Evolutionary conservation across 2,797 vertebrate genomes (phyloP).

Genomic region (Melanotaenia boesemani): DNA sequence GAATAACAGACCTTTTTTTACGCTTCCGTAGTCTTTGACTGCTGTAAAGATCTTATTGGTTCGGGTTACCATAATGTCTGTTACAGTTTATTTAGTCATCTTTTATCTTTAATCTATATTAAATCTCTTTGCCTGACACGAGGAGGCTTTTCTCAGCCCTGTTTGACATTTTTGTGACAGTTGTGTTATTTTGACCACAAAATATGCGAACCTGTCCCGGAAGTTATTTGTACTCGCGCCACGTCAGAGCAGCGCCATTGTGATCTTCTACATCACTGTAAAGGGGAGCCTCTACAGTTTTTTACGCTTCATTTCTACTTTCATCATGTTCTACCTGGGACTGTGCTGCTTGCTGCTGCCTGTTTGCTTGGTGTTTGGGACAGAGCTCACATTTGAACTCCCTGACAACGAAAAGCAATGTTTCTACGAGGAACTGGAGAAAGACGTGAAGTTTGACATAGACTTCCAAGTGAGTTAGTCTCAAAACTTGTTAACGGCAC

Average conservation of each 20-base stretch:
- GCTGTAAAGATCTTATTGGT: background rate
- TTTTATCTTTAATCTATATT: background rate
- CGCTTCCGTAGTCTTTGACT: background rate
- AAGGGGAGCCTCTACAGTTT: background rate
- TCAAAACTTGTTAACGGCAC: background rate
- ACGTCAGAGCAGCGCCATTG: conserved; percentile 73
- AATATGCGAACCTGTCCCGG: conserved; percentile 64
- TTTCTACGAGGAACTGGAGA: conserved; percentile 83
- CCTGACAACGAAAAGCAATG: conserved; percentile 84
- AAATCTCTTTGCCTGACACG: background rate
- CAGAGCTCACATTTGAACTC: conserved; percentile 85
- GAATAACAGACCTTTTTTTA: background rate
- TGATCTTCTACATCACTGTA: too few relatives aligned
- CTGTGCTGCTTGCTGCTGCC: conserved; percentile 61
- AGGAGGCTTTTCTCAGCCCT: background rate
- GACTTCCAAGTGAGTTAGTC: conserved; percentile 81
- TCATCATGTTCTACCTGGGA: conserved; percentile 60
- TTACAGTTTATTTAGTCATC: background rate
- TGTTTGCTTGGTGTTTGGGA: conserved; percentile 56
- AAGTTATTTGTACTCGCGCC: conserved; percentile 71
- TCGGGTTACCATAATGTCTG: background rate
- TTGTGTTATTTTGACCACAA: conserved; percentile 8
- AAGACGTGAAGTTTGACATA: conserved; percentile 79
- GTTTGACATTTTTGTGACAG: background rate
- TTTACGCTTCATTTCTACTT: background rate